phyloP scores from a whole-genome alignment of 2,797 vertebrate genomes.

The Atherinosoma microstoma region DNA sequence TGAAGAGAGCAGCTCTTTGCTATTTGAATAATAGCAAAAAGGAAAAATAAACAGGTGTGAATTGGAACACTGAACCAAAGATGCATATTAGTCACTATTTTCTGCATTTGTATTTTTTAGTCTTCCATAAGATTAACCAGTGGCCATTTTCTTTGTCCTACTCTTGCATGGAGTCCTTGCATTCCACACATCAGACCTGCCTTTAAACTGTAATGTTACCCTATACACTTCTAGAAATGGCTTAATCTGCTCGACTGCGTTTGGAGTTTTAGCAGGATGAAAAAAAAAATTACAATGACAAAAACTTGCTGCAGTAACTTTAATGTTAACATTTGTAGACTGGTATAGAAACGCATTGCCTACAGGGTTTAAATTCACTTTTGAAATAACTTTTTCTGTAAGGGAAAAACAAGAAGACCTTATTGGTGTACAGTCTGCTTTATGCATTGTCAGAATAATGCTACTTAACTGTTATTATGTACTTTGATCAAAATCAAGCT shows the following conservation, averaged over 20 bases:
- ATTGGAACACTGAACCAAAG: constrained; percentile 81
- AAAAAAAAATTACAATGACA: background rate
- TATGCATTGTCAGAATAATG: constrained; percentile 66
- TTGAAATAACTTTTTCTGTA: constrained; percentile 61
- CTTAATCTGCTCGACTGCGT: constrained; percentile 27
- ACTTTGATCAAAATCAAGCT: constrained; percentile 63
- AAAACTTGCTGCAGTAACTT: constrained; percentile 9
- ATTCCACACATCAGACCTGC: constrained; percentile 77
- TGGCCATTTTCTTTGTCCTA: constrained; percentile 41
- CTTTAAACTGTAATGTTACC: constrained; percentile 40
- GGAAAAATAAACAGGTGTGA: constrained; percentile 54
- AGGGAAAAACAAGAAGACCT: constrained; percentile 82
- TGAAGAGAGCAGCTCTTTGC: constrained; percentile 63
- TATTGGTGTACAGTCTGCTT: constrained; percentile 83
- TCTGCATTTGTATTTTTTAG: constrained; percentile 55
- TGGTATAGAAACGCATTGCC: constrained; percentile 73
- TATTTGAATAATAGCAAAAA: constrained; percentile 51
- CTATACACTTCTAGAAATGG: constrained; percentile 35
- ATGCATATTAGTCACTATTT: constrained; percentile 61
- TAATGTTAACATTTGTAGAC: constrained; percentile 54
- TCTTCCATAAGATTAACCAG: constrained; percentile 68
- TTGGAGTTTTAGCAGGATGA: constrained; percentile 16
- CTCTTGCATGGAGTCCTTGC: constrained; percentile 57
- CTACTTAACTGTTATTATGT: constrained; percentile 45
- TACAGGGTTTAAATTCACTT: constrained; percentile 60